Evolutionary conservation across 2,888 invertebrate species (phyloP), one percentile per base, ranked within the genome.

Genomic region (Hyposoter didymator): DNA sequence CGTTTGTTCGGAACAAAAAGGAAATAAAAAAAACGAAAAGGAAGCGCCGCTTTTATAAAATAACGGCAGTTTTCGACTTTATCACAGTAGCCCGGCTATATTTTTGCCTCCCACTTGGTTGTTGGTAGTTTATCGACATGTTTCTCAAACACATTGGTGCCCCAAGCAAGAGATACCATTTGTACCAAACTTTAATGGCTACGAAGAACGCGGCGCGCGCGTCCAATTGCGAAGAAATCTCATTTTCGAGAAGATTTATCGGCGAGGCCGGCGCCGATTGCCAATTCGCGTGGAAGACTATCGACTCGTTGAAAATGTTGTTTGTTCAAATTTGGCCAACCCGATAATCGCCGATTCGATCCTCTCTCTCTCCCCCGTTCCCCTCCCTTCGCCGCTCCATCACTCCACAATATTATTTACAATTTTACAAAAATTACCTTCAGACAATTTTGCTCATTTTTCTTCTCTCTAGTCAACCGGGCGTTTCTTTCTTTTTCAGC

Each of bases 31-130:
- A 28, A 28, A 45, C 39, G 32, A 59, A 62, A 35, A 75, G 87
- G 86, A 89, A 86, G 86, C 87, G 86, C 87, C 88, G 88, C 89
- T 89, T 59, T 81, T 80, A 87, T 87, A 87, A 49, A 52, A 87
- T 88, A 82, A 87, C 89, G 88, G 78, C 88, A 89, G 84, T 89
- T 90, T 88, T 90, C 89, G 90, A 91, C 91, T 92, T 92, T 93
- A 93, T 93, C 93, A 93, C 93, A 93, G 93, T 90, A 93, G 90
- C 91, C 89, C 90, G 89, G 72, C 67, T 69, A 75, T 91, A 88
- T 91, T 88, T 84, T 82, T 75, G 62, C 45, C 64, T 82, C 78
- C 43, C 32, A 19, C 67, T 72, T 49, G 43, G 72, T 84, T 73
- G 43, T 45, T 67, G 19, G 35, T 59, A 35, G 22, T 43, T 67